These are phyloP conservation scores for Megastigmus dorsalis DNA, from an alignment of 2,888 invertebrate genomes.

Conservation along the genomic window DNA sequence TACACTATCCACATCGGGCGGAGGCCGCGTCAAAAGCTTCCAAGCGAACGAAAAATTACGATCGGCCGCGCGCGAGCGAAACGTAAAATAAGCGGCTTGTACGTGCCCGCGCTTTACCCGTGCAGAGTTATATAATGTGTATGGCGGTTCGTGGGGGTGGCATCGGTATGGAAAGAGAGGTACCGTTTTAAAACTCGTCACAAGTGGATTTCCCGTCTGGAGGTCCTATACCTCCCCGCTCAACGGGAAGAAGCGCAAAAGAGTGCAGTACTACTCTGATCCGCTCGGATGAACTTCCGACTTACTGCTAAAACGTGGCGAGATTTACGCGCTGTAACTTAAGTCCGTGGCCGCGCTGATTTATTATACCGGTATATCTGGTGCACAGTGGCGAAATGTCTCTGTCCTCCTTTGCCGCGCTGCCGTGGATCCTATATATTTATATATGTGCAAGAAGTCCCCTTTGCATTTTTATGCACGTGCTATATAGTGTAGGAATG, in stretches of 20 bases:
- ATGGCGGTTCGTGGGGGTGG: background rate
- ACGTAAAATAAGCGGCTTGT: constrained; percentile 50
- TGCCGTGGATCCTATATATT: constrained; percentile 60
- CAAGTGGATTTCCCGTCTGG: constrained; percentile 68
- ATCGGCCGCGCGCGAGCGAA: constrained; percentile 23
- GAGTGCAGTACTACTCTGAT: constrained; percentile 54
- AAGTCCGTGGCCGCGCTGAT: constrained; percentile 68
- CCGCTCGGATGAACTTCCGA: constrained; percentile 69
- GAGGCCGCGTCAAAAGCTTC: background rate
- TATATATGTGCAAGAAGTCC: background rate
- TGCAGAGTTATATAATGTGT: background rate
- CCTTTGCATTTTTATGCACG: constrained; percentile 36
- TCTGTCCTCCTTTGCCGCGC: constrained; percentile 45
- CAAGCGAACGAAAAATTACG: constrained; percentile 11
- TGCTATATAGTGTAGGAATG: too few relatives aligned
- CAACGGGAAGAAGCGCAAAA: background rate
- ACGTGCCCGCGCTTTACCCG: constrained; percentile 38
- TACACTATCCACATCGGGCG: too few relatives aligned
- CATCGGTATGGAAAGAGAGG: constrained; percentile 65
- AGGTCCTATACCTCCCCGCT: too few relatives aligned
- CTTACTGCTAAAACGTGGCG: constrained; percentile 74
- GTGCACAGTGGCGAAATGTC: constrained; percentile 40
- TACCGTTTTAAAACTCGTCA: constrained; percentile 66
- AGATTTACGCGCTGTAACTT: constrained; percentile 73
- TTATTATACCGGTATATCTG: constrained; percentile 68